Evolutionary conservation across 2,113 vertebrate genomes (phyloP), one percentile per base, ranked within the genome.

Genomic region (Trochalopteron elliotii): DNA sequence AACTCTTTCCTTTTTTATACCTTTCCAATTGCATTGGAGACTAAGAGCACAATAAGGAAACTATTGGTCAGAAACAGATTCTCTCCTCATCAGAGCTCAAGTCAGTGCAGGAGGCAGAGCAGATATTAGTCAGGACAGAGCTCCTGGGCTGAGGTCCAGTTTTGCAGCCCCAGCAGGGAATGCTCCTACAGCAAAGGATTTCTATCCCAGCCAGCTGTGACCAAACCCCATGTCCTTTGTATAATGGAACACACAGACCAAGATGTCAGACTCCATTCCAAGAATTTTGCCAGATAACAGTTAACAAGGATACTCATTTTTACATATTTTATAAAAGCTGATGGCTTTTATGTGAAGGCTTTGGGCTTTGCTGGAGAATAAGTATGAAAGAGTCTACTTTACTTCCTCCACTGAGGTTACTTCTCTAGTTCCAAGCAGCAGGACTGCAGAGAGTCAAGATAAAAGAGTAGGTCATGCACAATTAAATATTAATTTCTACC

Each of bases 401-500:
- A 70, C 71, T 88, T 95, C 83, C 72, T 94, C 60, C 80, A 55
- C 86, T 65, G 68, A 89, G 80, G 88, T 59, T 89, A 52, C 35
- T 75, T 83, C 86, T 74, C 85, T 59, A 53, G 61, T 82, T 81
- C 53, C 64, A 71, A 90, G 68, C 42, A 92, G 56, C 68, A 93
- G 57, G 72, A 86, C 39, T 78, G 76, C 75, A 83, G 55, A 83
- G 35, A 94, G 55, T 65, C 37, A 86, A 91, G 78, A 93, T 61
- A 94, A 96, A 94, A 83, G 82, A 65, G 67, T 50, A 86, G 67
- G 63, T 75, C 56, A 56, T 52, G 64, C 65, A 94, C 39, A 85
- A 89, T 92, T 88, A 94, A 96, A 92, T 91, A 92, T 75, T 90
- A 70, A 83, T 93, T 94, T 92, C 74, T 83, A 83, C 31, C 33